Base-by-base conservation (phyloP, 2,113 vertebrate genomes). In the Rhea pennata region DNA sequence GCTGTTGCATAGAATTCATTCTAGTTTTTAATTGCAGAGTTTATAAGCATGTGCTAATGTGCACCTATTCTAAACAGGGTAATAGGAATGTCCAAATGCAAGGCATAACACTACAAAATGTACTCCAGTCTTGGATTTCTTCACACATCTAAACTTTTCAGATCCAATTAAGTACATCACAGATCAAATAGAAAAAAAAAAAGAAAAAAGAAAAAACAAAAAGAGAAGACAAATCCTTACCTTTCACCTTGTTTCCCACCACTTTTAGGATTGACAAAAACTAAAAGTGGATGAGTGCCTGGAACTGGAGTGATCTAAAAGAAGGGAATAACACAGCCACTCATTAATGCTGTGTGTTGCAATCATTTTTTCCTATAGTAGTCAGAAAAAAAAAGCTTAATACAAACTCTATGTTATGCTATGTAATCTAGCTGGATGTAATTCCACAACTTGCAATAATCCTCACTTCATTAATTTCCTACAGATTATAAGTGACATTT, bases 211-310 rank as follows among this genome's bases (percentile, higher is more conserved):
- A 3, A 8, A 6, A 59, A 53, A 31, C 40, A 76, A 39, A 2
- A 40, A 86, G 20, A 91, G 0, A 50, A 84, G 56, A 66, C 24
- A 93, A 93, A 91, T 64, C 19, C 97, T 97, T 98, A 99, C 99
- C 99, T 98, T 98, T 99, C 99, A 96, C 99, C 99, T 98, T 99
- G 99, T 96, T 99, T 99, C 84, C 99, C 99, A 81, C 99, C 99
- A 98, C 99, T 99, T 98, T 99, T 99, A 79, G 99, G 99, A 96
- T 99, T 99, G 97, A 99, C 99, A 97, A 99, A 99, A 98, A 99
- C 98, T 93, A 99, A 98, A 97, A 99, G 98, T 66, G 99, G 99
- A 98, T 99, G 99, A 98, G 99, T 99, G 93, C 98, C 99, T 98
- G 98, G 98, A 98, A 99, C 97, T 95, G 99, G 99, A 97, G 99